These are phyloP conservation scores for Phalanger gymnotis DNA, from an alignment of 2,797 vertebrate genomes.

Conservation along the genomic window DNA sequence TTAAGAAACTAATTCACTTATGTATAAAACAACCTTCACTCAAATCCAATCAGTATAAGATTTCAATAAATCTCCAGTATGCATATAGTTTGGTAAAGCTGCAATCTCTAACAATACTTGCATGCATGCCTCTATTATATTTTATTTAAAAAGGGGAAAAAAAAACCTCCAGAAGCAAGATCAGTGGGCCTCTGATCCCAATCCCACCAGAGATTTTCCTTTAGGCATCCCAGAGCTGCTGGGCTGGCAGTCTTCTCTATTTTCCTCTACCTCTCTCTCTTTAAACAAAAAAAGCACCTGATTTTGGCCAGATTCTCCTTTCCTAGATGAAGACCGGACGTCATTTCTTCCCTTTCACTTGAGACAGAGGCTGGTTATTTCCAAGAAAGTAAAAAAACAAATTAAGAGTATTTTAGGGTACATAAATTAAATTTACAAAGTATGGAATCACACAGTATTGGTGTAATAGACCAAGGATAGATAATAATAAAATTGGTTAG, in stretches of 20 bases:
- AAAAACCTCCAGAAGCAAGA: neutral
- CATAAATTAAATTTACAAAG: neutral
- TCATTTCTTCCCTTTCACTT: neutral
- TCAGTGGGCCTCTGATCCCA: neutral
- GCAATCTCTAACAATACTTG: neutral
- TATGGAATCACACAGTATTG: neutral
- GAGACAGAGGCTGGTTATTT: neutral
- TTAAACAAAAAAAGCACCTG: neutral
- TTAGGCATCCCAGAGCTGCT: neutral
- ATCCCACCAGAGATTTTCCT: neutral
- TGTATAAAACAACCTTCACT: conserved; percentile 11
- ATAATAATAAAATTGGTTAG: neutral
- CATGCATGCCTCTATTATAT: neutral
- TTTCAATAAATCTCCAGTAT: neutral
- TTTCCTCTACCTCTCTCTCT: neutral
- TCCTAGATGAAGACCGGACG: neutral
- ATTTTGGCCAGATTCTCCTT: neutral
- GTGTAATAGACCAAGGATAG: neutral
- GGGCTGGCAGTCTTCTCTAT: neutral
- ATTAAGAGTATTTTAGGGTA: neutral
- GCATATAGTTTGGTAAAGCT: neutral
- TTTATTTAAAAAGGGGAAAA: neutral
- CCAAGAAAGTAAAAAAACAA: neutral
- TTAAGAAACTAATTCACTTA: conserved; percentile 29
- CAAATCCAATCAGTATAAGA: conserved; percentile 19